phyloP scores from a whole-genome alignment of 2,797 vertebrate species.

The Rhinichthys osculus region DNA sequence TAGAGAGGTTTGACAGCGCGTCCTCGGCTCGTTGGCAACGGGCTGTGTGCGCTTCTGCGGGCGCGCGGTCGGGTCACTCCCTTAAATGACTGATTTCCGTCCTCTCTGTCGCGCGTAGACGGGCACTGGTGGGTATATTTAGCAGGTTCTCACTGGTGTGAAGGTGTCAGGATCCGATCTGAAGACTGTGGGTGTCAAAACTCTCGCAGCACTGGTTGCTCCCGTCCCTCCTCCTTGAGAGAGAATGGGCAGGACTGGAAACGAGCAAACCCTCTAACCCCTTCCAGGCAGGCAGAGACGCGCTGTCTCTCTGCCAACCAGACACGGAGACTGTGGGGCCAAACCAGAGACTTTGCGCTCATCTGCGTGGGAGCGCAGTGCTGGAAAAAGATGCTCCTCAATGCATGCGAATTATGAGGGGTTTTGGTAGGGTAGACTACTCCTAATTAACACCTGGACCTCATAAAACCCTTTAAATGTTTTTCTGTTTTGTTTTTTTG shows the following conservation, averaged over 20 bases:
- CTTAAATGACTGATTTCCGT: slow-evolving; percentile 32
- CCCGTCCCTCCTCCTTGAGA: slow-evolving; percentile 33
- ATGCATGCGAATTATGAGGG: neutral
- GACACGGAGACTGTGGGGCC: slow-evolving; percentile 38
- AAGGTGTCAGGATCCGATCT: slow-evolving; percentile 32
- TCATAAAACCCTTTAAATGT: neutral
- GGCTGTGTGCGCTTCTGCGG: slow-evolving; percentile 31
- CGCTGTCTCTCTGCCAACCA: slow-evolving; percentile 41
- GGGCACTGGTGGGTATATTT: neutral
- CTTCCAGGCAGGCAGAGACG: slow-evolving; percentile 44
- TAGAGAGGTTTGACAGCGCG: slow-evolving; percentile 26
- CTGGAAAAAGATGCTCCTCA: slow-evolving; percentile 29
- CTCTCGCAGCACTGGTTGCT: slow-evolving; percentile 38
- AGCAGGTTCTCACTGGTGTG: slow-evolving; percentile 13
- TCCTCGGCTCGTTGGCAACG: slow-evolving; percentile 10
- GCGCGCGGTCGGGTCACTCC: slow-evolving; percentile 44
- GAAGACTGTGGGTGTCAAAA: slow-evolving; percentile 19
- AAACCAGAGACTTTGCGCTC: slow-evolving; percentile 45
- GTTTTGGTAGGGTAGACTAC: neutral
- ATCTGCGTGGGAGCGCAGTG: slow-evolving; percentile 34
- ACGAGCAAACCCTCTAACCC: slow-evolving; percentile 47
- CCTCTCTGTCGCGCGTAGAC: slow-evolving; percentile 4
- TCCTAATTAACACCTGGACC: neutral
- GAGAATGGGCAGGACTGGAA: slow-evolving; percentile 42
- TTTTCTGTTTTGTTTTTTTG: neutral